Percentiles rank a stretch among this genome's conserved stretches.
phyloP scores from a whole-genome alignment of 1,140 invertebrate genomes.

The Drosophila bocqueti region DNA sequence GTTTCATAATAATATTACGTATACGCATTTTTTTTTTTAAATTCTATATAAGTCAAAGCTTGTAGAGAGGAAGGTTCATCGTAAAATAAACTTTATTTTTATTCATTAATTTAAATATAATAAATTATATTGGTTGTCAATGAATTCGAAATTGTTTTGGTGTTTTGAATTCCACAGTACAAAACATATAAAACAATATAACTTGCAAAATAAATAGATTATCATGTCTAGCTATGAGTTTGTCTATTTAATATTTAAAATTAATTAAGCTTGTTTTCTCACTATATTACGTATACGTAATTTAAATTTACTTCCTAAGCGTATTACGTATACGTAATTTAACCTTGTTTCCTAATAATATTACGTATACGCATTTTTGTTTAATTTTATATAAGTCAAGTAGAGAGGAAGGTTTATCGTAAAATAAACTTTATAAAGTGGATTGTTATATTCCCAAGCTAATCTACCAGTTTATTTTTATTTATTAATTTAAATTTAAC shows the following conservation, averaged over 20 bases:
- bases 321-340: neutral
- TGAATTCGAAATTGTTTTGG: neutral
- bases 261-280: too few species aligned
- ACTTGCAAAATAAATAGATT: neutral
- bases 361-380: neutral
- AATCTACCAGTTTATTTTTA: too few species aligned
- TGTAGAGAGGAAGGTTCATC: neutral
- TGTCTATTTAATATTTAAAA: neutral
- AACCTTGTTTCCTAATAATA: too few species aligned
- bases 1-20: neutral
- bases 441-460: too few species aligned
- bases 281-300: too few species aligned
- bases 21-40: neutral
- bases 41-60: neutral
- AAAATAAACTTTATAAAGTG: too few species aligned
- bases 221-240: neutral
- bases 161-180: neutral
- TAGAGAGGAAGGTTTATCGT: too few species aligned
- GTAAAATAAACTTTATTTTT: too few species aligned
- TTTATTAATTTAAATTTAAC: too few species aligned
- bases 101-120: too few species aligned
- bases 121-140: slow-evolving; percentile 1
- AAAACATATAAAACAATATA: neutral
- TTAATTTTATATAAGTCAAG: neutral
- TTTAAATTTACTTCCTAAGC: too few species aligned